These are phyloP conservation scores for Thera obeliscata DNA, from an alignment of 2,888 invertebrate species.

Conservation along the genomic window DNA sequence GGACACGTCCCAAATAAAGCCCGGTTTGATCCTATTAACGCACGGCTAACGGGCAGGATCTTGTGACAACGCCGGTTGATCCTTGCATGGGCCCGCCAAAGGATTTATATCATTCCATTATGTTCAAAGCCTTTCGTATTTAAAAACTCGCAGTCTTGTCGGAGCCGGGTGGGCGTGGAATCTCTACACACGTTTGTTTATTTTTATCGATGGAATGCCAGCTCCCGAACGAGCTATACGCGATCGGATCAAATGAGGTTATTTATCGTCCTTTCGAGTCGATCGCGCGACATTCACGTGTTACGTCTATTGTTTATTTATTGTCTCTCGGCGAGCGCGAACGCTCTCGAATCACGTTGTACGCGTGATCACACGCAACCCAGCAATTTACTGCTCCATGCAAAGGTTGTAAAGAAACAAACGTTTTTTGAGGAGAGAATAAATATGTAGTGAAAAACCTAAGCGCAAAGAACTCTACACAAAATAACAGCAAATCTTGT, in stretches of 20 bases:
- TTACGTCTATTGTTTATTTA: slow-evolving; percentile 52
- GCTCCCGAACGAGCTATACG: slow-evolving; percentile 42
- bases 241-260: slow-evolving; percentile 54
- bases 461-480: too few species aligned
- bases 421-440: too few species aligned
- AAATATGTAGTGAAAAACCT: too few species aligned
- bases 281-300: slow-evolving; percentile 47
- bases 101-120: slow-evolving; percentile 54
- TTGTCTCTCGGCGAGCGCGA: slow-evolving; percentile 45
- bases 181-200: slow-evolving; percentile 54
- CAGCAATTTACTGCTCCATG: slow-evolving; percentile 27
- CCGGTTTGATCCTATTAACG: slow-evolving; percentile 83
- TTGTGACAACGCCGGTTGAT: slow-evolving; percentile 70
- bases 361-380: slow-evolving; percentile 37
- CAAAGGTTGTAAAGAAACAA: not conserved
- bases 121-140: slow-evolving; percentile 49
- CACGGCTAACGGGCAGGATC: slow-evolving; percentile 78
- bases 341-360: slow-evolving; percentile 16
- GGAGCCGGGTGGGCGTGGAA: slow-evolving; percentile 43
- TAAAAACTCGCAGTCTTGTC: slow-evolving; percentile 43
- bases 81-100: slow-evolving; percentile 60
- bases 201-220: slow-evolving; percentile 57
- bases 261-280: slow-evolving; percentile 52
- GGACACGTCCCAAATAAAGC: slow-evolving; percentile 80
- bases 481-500: too few species aligned